Evolutionary conservation across 2,888 invertebrate genomes (phyloP), one percentile per base, ranked within the genome.

Genomic region (Alitta virens): DNA sequence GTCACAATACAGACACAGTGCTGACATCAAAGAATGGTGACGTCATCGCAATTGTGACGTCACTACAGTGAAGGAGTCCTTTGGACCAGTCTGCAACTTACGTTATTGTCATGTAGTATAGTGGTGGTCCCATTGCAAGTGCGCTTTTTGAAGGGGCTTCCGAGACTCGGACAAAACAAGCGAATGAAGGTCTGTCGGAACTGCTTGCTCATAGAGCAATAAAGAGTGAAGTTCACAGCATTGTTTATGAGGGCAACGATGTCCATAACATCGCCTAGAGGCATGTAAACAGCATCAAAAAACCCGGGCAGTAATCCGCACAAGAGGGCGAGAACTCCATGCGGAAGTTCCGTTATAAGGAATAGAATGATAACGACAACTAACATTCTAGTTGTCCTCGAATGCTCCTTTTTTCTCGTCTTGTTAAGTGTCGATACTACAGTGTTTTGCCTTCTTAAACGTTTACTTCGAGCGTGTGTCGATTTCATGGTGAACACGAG

Each of bases 121-220:
- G 46, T 46, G 18, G 46, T 18, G 46, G 46, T 46, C 18, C 46
- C 46, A n/a, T 46, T 46, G n/a, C n/a, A n/a, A 3, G n/a, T 7
- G 5, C 46, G 46, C n/a, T 46, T n/a, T 18, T 21, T n/a, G 33
- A 33, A 33, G 7, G 46, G 46, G 21, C 46, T 46, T 21, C 7
- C 18, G 7, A 46, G 21, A 7, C n/a, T 21, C 46, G 46, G 46
- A 46, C 63, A 63, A 62, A 67, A 63, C 18, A 65, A 54, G 27
- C 40, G 14, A n/a, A 75, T 55, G 40, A 85, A 82, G 1, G 84
- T 84, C 40, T 76, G 72, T 1, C 95, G 86, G 81, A 96, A 96
- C 85, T 94, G 94, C 67, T 91, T 86, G 65, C 92, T 94, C 95
- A 96, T 95, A 59, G 91, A 87, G 76, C 94, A 95, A 79, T 95